Evolutionary conservation across 2,113 vertebrate genomes (phyloP).

Genomic region (Limnothrissa miodon): DNA sequence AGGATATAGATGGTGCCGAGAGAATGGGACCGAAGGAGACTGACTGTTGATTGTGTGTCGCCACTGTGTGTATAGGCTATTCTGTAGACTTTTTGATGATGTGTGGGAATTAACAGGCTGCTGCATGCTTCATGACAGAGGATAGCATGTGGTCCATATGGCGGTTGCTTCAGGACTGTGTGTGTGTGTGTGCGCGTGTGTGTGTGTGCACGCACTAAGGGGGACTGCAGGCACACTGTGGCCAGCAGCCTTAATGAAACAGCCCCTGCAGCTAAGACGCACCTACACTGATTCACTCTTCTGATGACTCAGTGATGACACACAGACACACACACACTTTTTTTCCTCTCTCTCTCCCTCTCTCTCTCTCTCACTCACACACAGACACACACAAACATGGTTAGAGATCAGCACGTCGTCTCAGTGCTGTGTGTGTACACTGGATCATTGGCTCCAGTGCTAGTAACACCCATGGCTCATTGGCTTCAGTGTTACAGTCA

Average conservation of each 20-base stretch:
- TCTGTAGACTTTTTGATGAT: not conserved
- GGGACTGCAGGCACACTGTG: slow-evolving; percentile 22
- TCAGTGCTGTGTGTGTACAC: not conserved
- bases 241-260: slow-evolving; percentile 52
- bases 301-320: slow-evolving; percentile 45
- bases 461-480: slow-evolving; percentile 12
- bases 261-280: slow-evolving; percentile 51
- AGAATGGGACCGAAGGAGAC: not conserved
- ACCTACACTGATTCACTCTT: slow-evolving; percentile 35
- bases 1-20: not conserved
- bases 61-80: not conserved
- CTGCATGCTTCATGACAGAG: slow-evolving; percentile 39
- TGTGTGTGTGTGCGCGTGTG: not conserved
- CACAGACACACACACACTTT: slow-evolving; percentile 9
- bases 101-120: slow-evolving; percentile 33
- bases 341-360: not conserved
- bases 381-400: not conserved
- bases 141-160: slow-evolving; percentile 54
- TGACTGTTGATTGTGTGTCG: slow-evolving; percentile 1
- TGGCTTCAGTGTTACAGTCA: not conserved
- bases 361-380: not conserved
- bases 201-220: not conserved
- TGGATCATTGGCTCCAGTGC: not conserved
- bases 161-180: slow-evolving; percentile 28
- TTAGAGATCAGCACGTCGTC: not conserved